Conservation (phyloP, 2,797 vertebrate genomes). For the Rhinogobio ventralis region DNA sequence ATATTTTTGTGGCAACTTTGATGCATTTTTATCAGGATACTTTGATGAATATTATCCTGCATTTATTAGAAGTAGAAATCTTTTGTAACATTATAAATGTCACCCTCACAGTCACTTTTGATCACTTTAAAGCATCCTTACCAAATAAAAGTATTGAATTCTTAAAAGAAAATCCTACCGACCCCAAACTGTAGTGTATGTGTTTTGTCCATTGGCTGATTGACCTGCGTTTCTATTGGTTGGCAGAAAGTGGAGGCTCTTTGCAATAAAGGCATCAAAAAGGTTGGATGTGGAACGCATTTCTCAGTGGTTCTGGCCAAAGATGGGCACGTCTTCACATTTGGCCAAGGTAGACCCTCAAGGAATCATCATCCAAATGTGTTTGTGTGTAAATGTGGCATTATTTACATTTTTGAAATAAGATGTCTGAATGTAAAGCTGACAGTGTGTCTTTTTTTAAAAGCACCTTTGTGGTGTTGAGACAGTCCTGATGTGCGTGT, state of each 20-base stretch:
- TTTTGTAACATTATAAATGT: background rate
- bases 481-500: background rate
- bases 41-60: too few species aligned
- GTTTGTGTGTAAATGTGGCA: background rate
- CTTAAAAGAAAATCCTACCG: background rate
- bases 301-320: slow-evolving; percentile 81
- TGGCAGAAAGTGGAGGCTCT: slow-evolving; percentile 82
- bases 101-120: background rate
- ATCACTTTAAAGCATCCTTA: background rate
- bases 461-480: background rate
- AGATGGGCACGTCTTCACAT: slow-evolving; percentile 83
- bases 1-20: too few species aligned
- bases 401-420: background rate
- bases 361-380: background rate
- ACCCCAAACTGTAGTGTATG: background rate
- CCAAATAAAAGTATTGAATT: background rate
- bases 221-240: background rate
- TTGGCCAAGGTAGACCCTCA: slow-evolving; percentile 79
- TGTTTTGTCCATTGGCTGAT: background rate
- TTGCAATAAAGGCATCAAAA: slow-evolving; percentile 83
- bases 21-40: too few species aligned
- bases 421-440: background rate
- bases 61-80: too few species aligned
- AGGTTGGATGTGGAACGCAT: slow-evolving; percentile 81
- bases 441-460: background rate